A percentile compares a stretch with the other conserved stretches of the same genome.
These are phyloP conservation scores for Cyphomyrmex costatus DNA, from an alignment of 1,140 invertebrate genomes.

Conservation along the genomic window DNA sequence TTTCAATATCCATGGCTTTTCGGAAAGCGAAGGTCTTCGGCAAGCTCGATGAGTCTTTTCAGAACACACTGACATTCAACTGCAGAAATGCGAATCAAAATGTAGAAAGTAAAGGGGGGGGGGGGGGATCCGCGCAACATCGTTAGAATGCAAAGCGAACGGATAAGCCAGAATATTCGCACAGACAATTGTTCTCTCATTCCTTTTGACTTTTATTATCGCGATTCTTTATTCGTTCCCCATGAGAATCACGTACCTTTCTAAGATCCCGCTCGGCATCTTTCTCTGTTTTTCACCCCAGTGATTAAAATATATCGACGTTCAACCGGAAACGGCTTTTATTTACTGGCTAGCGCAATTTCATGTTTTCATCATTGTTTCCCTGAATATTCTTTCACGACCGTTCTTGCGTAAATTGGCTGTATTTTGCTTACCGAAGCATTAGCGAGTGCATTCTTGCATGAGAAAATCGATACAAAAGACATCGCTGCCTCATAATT, in stretches of 20 bases:
- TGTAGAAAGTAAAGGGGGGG: background rate
- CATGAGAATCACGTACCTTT: constrained; percentile 71
- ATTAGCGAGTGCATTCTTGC: constrained; percentile 13
- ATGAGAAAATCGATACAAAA: constrained; percentile 32
- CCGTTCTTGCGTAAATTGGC: constrained; percentile 11
- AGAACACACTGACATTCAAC: background rate
- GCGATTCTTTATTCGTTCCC: constrained; percentile 56
- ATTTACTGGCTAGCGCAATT: constrained; percentile 69
- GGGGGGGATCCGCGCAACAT: constrained; percentile 47
- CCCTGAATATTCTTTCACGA: constrained; percentile 24
- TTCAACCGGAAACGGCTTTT: constrained; percentile 24
- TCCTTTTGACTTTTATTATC: constrained; percentile 67
- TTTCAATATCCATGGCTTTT: constrained; percentile 55
- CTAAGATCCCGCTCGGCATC: background rate
- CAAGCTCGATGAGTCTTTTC: constrained; percentile 21
- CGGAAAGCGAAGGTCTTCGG: background rate
- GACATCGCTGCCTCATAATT: constrained; percentile 65
- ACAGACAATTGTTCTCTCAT: constrained; percentile 14
- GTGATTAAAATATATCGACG: constrained; percentile 78
- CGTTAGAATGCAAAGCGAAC: background rate
- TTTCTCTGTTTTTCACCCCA: constrained; percentile 21
- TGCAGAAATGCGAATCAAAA: constrained; percentile 41
- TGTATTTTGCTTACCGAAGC: constrained; percentile 50
- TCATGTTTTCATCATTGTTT: constrained; percentile 69
- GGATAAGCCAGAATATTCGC: background rate